Evolutionary conservation across 2,797 vertebrate species (phyloP), one percentile per base, ranked within the genome.

Genomic region (Geotria australis): DNA sequence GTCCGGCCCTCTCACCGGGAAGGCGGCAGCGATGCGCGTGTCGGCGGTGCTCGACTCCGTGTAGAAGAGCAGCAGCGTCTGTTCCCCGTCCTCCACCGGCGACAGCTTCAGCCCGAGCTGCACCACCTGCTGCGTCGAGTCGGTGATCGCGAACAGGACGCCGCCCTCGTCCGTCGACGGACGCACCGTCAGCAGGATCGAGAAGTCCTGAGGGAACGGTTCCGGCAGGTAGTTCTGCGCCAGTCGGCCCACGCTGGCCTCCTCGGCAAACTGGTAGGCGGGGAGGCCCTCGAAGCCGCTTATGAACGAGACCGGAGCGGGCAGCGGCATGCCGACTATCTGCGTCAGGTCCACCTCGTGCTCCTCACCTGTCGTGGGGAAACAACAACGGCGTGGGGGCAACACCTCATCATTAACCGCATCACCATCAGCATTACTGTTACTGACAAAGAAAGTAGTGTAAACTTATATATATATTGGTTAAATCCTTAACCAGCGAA

Each of bases 231-330:
- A 78, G 0, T 79, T 79, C 49, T 75, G 77, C 5, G 83, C 78
- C 8, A 91, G 68, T 4, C 89, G 79, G 48, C 83, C 88, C 0
- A 96, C 79, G 46, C 84, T 89, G 62, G 86, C 81, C 0, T 74
- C 76, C 0, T 75, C 74, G 9, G 76, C 78, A 1, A 96, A 91
- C 68, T 74, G 85, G 69, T 93, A 95, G 6, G 88, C 88, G 0
- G 88, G 83, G 66, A 81, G 88, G 3, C 86, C 86, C 63, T 83
- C 81, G 1, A 85, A 85, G 55, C 89, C 88, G 0, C 81, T 80
- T 48, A 94, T 72, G 45, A 96, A 94, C 66, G 82, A 83, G 63
- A 96, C 79, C 0, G 83, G 79, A 0, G 83, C 78, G 15, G 88
- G 88, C 9, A 95, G 76, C 1, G 88, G 86, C 10, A 96, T 82